Base-by-base conservation (phyloP, 2,888 invertebrate species). In the Hemaris fuciformis region DNA sequence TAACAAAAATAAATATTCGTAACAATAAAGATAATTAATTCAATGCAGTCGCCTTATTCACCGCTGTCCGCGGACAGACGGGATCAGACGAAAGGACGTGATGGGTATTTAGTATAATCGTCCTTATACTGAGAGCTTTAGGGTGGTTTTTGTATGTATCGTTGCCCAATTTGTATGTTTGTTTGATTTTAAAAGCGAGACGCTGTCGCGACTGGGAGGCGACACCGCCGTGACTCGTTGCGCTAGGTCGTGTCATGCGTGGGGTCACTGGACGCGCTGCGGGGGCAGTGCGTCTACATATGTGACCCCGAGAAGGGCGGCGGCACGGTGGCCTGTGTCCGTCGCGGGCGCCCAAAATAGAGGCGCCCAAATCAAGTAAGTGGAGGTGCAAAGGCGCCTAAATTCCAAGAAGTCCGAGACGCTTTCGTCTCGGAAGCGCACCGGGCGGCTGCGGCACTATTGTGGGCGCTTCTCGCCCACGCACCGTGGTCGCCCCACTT, bases 171-270 rank as follows among this genome's bases (percentile, higher is more conserved):
- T 43, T 42, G 57, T 60, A 62, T 62, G 69, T 68, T 72, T 70
- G 68, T 70, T 72, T 72, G 60, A 48, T 60, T 69, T 65, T 61
- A 66, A 63, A 68, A 46, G 60, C 53, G 60, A 53, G 68, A 67
- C 69, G 62, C 59, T 64, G 65, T 63, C 70, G 75, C 79, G 81
- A 75, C 80, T 70, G 60, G 43, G 61, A 67, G 80, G 78, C 79
- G 80, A 74, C 81, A 72, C 71, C 70, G 60, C 66, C 70, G 67
- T 76, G 76, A 77, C 64, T 75, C 76, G 76, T 75, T 79, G 80
- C 70, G 79, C 75, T 80, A 79, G 80, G 76, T 81, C 81, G 73
- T 69, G 76, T 67, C 70, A 65, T 63, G 67, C 53, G 10, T 53
- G 61, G 67, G n/a, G n/a, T n/a, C n/a, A n/a, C n/a, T n/a, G n/a